phyloP scores from a whole-genome alignment of 2,888 invertebrate genomes.

The Pachycephus smyrnensis region DNA sequence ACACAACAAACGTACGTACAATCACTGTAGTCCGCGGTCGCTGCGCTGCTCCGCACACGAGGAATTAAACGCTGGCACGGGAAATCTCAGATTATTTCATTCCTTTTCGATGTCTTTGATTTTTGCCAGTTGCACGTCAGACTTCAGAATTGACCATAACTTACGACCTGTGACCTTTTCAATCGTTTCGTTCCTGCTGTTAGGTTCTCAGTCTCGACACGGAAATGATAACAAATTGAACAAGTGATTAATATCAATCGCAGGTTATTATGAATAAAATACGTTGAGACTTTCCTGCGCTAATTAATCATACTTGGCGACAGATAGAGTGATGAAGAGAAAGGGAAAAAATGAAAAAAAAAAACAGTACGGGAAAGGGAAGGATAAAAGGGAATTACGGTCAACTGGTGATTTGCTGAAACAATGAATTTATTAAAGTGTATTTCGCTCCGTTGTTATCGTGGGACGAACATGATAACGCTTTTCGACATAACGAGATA shows the following conservation, averaged over 20 bases:
- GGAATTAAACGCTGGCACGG: neutral
- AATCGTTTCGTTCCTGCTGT: neutral
- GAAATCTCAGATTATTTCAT: neutral
- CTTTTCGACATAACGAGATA: neutral
- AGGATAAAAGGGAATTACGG: neutral
- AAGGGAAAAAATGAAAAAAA: neutral
- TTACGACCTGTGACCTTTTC: neutral
- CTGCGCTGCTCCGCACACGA: neutral
- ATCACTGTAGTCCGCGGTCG: neutral
- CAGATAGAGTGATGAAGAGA: neutral
- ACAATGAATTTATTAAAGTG: neutral
- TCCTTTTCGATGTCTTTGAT: neutral
- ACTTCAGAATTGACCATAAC: neutral
- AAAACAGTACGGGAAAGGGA: neutral
- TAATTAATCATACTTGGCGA: neutral
- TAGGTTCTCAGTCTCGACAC: neutral
- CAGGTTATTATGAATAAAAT: neutral
- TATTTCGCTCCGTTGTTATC: neutral
- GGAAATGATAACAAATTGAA: neutral
- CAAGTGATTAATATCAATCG: neutral
- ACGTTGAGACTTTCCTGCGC: no score
- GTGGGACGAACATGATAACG: neutral
- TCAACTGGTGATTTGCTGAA: neutral
- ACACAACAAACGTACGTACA: neutral
- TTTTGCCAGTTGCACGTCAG: neutral